A percentile compares a stretch with the other conserved stretches of the same genome.
These are phyloP conservation scores for Campopleginae sp. DNA, from an alignment of 2,888 invertebrate genomes.

Conservation along the genomic window DNA sequence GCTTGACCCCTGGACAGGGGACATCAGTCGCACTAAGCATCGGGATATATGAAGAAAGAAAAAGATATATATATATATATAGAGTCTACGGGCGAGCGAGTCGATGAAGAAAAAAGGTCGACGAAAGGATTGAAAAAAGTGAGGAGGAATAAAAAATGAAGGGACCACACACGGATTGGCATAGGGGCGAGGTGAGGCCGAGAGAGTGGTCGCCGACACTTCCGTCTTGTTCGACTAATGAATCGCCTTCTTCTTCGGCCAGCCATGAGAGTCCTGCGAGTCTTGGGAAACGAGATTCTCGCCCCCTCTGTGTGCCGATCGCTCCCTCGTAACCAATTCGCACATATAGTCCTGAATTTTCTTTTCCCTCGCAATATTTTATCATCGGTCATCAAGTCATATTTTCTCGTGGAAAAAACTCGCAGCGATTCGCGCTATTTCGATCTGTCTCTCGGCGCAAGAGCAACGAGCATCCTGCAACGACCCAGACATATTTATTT, in stretches of 20 bases:
- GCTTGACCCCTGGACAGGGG: constrained; percentile 61
- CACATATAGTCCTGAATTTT: constrained; percentile 46
- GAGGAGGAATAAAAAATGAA: constrained; percentile 4
- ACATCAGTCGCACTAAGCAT: constrained; percentile 57
- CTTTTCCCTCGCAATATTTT: constrained; percentile 17
- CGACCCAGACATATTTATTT: constrained; percentile 9
- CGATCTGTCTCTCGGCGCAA: not conserved
- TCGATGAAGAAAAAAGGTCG: constrained; percentile 38
- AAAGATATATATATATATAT: constrained; percentile 24
- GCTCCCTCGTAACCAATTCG: constrained; percentile 49
- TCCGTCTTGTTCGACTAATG: constrained; percentile 84
- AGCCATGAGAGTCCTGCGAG: constrained; percentile 55
- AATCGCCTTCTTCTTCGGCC: constrained; percentile 78
- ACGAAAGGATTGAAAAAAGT: constrained; percentile 13
- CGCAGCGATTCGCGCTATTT: not conserved
- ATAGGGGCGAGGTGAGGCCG: constrained; percentile 73
- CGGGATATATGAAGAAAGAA: constrained; percentile 29
- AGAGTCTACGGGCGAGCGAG: constrained; percentile 34
- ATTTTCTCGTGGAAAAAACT: not conserved
- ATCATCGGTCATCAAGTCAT: not conserved
- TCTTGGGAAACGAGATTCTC: constrained; percentile 64
- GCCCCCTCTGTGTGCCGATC: constrained; percentile 61
- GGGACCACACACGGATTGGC: constrained; percentile 68
- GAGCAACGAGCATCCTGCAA: not conserved
- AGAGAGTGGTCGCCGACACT: constrained; percentile 75